Percentiles rank a stretch among this genome's conserved stretches.
These are phyloP conservation scores for Thecocarcelia acutangulata DNA, from an alignment of 2,888 invertebrate species.

Conservation along the genomic window DNA sequence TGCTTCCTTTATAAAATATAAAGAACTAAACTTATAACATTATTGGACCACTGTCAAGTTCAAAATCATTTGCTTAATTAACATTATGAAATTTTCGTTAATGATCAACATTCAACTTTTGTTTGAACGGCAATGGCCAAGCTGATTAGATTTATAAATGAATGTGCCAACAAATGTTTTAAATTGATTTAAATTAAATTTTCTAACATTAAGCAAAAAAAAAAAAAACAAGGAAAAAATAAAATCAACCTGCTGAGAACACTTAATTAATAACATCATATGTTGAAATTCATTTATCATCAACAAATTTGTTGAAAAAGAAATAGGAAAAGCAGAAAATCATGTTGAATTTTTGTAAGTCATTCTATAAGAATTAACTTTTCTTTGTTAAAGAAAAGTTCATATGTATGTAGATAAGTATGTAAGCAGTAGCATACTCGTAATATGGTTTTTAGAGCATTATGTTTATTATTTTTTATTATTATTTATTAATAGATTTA, in stretches of 20 bases:
- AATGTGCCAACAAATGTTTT: conserved; percentile 63
- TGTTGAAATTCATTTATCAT: conserved; percentile 46
- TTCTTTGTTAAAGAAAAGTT: no score
- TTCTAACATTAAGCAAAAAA: conserved; percentile 20
- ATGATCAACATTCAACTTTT: conserved; percentile 55
- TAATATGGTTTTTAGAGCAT: no score
- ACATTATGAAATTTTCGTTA: conserved; percentile 59
- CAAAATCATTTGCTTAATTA: conserved; percentile 69
- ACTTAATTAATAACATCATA: conserved; percentile 49
- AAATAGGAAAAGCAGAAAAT: conserved; percentile 1
- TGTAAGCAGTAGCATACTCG: no score
- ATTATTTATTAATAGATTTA: no score
- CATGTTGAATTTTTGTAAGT: not conserved
- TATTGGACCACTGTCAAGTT: conserved; percentile 68
- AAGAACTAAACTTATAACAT: conserved; percentile 42
- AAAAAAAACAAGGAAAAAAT: conserved; percentile 19
- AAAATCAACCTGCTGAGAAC: conserved; percentile 57
- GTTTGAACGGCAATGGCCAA: conserved; percentile 33
- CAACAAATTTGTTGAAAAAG: conserved; percentile 26
- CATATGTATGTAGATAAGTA: no score
- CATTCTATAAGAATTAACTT: not conserved
- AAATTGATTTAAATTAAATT: conserved; percentile 61
- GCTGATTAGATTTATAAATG: conserved; percentile 32
- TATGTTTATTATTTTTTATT: no score
- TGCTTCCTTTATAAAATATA: conserved; percentile 11